Evolutionary conservation across 1,140 invertebrate species (phyloP), one percentile per base, ranked within the genome.

Genomic region (Scaptomyza graminum): DNA sequence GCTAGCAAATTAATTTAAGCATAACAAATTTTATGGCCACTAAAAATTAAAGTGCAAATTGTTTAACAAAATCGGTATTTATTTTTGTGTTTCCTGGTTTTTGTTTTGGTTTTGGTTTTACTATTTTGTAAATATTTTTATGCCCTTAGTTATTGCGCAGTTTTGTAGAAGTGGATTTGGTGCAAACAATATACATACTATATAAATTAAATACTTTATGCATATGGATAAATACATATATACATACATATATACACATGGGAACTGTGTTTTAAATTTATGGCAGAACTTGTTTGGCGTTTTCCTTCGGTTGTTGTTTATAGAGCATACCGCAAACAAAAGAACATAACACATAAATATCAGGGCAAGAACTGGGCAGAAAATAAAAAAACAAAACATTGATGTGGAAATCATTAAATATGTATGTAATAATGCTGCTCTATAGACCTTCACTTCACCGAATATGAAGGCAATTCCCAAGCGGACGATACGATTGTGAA

Each of bases 201-300:
- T 54, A 61, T 44, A 46, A 67, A 74, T 43, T 55, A 73, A 55
- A 61, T 73, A 60, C 22, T 16, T 44, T 12, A 51, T 15, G 13
- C 13, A 50, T 61, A 68, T 60, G 44, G 28, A 56, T 55, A 68
- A 37, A 37, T 12, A 22, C 0, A 22, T 0, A 37, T 4, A 3
- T 18, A 25, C 0, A 22, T 0, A 37, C 11, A 3, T 18, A 25
- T 16, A 15, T 37, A 52, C 65, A 62, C 56, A 34, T 43, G 65
- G 64, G 65, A 68, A 39, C 65, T 41, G 61, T 69, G 57, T 70
- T 60, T 64, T 65, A 76, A 85, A 85, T 85, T 76, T 76, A 79
- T 85, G 68, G 76, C 64, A n/a, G 54, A 74, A 69, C 57, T 73
- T 74, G 65, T 62, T 62, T 51, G 22, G 18, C 6, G 25, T 70